Evolutionary conservation across 2,113 vertebrate species (phyloP).

Genomic region (Lophius piscatorius): DNA sequence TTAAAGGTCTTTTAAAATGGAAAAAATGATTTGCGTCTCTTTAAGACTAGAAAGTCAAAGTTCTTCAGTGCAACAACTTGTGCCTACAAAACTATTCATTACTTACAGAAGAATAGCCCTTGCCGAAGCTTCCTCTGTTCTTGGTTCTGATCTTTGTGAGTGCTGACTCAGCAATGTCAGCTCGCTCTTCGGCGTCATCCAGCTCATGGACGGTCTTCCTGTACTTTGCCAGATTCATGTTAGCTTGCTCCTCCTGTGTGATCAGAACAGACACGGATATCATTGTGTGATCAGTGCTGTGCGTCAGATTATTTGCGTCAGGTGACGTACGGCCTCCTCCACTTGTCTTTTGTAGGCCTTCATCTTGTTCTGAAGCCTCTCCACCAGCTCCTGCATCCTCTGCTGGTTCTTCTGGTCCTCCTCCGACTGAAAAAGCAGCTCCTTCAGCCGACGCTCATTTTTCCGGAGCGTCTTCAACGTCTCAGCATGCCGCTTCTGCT

Average conservation of each 20-base stretch:
- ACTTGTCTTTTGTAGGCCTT: slow-evolving; percentile 87
- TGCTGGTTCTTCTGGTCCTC: slow-evolving; percentile 86
- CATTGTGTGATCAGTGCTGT: no score
- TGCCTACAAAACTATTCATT: no score
- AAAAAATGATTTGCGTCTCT: no score
- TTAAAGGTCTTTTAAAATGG: no score
- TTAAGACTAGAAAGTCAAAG: no score
- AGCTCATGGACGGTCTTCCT: slow-evolving; percentile 84
- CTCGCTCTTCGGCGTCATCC: slow-evolving; percentile 83
- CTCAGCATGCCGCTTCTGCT: slow-evolving; percentile 81
- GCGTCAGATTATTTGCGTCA: no score
- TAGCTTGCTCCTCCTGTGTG: slow-evolving; percentile 82
- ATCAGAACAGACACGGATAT: background rate
- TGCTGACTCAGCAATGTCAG: slow-evolving; percentile 81
- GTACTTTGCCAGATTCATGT: slow-evolving; percentile 84
- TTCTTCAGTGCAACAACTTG: no score
- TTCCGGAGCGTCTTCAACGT: slow-evolving; percentile 82
- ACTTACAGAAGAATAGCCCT: slow-evolving; percentile 84
- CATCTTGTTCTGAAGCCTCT: slow-evolving; percentile 85
- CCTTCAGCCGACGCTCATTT: slow-evolving; percentile 83
- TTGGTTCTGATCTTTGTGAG: slow-evolving; percentile 84
- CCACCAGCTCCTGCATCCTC: slow-evolving; percentile 84
- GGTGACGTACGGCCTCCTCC: slow-evolving; percentile 78
- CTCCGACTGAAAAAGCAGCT: slow-evolving; percentile 84
- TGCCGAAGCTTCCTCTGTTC: slow-evolving; percentile 80